phyloP scores from a whole-genome alignment of 2,888 invertebrate genomes.

The Xanthostigma xanthostigma region DNA sequence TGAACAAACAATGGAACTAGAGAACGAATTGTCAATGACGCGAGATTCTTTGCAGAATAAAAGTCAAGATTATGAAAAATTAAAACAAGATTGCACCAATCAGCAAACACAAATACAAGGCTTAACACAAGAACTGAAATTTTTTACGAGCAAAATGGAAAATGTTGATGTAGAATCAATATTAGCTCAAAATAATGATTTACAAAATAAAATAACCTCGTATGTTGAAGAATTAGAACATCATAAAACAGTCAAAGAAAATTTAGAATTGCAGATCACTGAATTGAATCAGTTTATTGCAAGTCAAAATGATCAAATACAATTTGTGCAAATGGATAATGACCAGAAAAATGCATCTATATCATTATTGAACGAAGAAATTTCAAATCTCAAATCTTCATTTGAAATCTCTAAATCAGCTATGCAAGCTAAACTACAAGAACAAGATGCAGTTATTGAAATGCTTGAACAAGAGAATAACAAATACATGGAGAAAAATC shows the following conservation, averaged over 20 bases:
- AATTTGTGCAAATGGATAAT: too few relatives aligned
- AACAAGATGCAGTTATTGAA: slow-evolving; percentile 59
- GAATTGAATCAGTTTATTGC: too few relatives aligned
- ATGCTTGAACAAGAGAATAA: slow-evolving; percentile 49
- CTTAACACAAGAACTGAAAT: slow-evolving; percentile 28
- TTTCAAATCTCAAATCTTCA: too few relatives aligned
- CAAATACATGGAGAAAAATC: slow-evolving; percentile 46
- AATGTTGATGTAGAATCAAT: slow-evolving; percentile 8
- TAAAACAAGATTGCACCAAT: slow-evolving; percentile 10
- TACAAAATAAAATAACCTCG: slow-evolving; percentile 19
- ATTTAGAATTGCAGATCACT: too few relatives aligned
- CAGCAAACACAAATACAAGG: slow-evolving; percentile 16
- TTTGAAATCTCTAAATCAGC: slow-evolving; percentile 20
- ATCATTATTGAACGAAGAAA: too few relatives aligned
- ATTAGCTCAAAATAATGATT: slow-evolving; percentile 16
- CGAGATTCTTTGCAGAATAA: neutral
- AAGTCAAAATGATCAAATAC: too few relatives aligned
- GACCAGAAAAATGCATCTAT: too few relatives aligned
- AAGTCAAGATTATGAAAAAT: slow-evolving; percentile 8
- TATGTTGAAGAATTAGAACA: slow-evolving; percentile 27
- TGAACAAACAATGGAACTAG: slow-evolving; percentile 12
- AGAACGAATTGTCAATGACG: slow-evolving; percentile 9
- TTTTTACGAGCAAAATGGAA: slow-evolving; percentile 7
- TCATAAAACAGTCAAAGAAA: slow-evolving; percentile 23
- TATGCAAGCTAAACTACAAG: slow-evolving; percentile 54